Percentiles rank a stretch among this genome's conserved stretches.
These are phyloP conservation scores for Anodontia alba DNA, from an alignment of 2,888 invertebrate genomes.

Conservation along the genomic window DNA sequence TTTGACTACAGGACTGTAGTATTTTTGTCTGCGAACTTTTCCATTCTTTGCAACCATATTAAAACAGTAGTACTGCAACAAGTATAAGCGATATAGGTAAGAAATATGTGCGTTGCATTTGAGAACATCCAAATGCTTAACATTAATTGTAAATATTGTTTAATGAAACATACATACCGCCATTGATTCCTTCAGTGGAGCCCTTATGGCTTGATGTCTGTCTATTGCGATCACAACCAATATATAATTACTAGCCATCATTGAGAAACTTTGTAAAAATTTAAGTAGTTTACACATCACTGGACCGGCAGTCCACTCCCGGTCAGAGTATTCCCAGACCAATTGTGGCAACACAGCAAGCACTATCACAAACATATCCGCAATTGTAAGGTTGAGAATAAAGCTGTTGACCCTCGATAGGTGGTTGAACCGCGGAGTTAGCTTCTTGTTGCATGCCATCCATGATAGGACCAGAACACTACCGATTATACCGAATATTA, in stretches of 20 bases:
- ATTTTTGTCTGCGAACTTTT: no score
- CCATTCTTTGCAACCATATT: no score
- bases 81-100: no score
- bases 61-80: no score
- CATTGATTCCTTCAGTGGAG: constrained; percentile 80
- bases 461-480: constrained; percentile 79
- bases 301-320: constrained; percentile 82
- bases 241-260: constrained; percentile 84
- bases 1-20: no score
- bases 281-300: constrained; percentile 83
- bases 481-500: constrained; percentile 78
- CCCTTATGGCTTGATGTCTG: constrained; percentile 83
- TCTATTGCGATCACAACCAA: constrained; percentile 84
- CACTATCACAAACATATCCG: constrained; percentile 82
- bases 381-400: constrained; percentile 83
- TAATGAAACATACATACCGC: constrained; percentile 78
- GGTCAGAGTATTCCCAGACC: constrained; percentile 81
- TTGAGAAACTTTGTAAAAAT: constrained; percentile 82
- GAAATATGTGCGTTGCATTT: no score
- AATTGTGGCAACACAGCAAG: constrained; percentile 82
- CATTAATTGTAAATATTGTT: no score
- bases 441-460: constrained; percentile 78
- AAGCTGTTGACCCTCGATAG: constrained; percentile 81
- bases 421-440: constrained; percentile 80
- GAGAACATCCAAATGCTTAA: no score